Percentiles rank a stretch among this genome's conserved stretches.
Evolutionary conservation across 2,888 invertebrate genomes (phyloP).

Genomic region (Acanthosepion lycidas): DNA sequence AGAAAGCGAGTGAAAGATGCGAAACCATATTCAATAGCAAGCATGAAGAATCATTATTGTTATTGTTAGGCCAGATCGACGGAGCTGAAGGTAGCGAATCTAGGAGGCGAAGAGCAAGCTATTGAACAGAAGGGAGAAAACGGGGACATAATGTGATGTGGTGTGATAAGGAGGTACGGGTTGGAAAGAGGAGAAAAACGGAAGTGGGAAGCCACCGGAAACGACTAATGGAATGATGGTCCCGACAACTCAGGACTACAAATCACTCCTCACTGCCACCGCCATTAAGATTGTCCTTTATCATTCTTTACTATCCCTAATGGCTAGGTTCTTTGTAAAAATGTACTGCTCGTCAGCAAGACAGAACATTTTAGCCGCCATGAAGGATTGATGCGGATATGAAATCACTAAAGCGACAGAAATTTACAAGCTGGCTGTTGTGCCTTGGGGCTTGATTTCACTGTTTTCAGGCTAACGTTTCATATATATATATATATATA

Average conservation of each 20-base stretch:
- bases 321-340: neutral
- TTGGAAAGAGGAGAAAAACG: neutral
- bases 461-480: neutral
- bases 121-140: neutral
- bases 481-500: neutral
- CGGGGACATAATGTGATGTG: neutral
- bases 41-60: neutral
- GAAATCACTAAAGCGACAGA: neutral
- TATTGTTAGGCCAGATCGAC: neutral
- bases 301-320: neutral
- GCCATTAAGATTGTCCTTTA: neutral
- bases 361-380: neutral
- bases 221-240: conserved; percentile 3
- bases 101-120: neutral
- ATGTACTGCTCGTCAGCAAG: neutral
- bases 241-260: neutral
- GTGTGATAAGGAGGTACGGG: neutral
- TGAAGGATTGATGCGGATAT: conserved; percentile 33
- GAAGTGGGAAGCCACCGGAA: neutral
- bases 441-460: neutral
- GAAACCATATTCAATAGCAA: too few relatives aligned
- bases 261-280: neutral
- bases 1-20: neutral
- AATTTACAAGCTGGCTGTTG: neutral
- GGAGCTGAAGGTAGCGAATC: neutral